Percentiles rank a stretch among this genome's conserved stretches.
phyloP scores from a whole-genome alignment of 2,797 vertebrate genomes.

The Smutsia temminckii region DNA sequence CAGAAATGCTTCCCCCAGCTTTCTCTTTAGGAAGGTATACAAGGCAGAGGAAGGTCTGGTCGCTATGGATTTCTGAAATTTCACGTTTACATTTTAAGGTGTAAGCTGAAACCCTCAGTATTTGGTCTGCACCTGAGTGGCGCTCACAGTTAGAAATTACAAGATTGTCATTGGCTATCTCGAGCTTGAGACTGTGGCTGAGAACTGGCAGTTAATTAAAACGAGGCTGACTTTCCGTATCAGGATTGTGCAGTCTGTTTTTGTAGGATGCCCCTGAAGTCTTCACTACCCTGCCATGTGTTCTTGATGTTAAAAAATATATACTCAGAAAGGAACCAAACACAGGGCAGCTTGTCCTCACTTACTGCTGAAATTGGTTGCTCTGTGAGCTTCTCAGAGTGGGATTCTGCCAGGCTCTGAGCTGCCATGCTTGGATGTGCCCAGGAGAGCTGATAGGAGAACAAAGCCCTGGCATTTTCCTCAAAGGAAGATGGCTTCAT shows the following conservation, averaged over 20 bases:
- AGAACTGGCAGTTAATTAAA: conserved; percentile 86
- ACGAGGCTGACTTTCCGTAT: conserved; percentile 85
- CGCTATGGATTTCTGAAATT: conserved; percentile 75
- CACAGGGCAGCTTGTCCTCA: conserved; percentile 82
- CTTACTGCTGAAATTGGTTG: conserved; percentile 77
- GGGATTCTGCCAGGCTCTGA: conserved; percentile 15
- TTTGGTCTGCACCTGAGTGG: conserved; percentile 80
- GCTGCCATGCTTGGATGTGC: background rate
- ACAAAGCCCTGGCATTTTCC: background rate
- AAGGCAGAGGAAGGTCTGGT: conserved; percentile 67
- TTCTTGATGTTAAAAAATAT: conserved; percentile 85
- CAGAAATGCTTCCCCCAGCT: background rate
- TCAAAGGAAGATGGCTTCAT: background rate
- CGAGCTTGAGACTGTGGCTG: conserved; percentile 83
- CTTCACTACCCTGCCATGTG: conserved; percentile 78
- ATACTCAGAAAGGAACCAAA: conserved; percentile 86
- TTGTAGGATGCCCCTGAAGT: conserved; percentile 82
- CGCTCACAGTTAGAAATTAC: conserved; percentile 81
- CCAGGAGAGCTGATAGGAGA: background rate
- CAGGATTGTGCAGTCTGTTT: conserved; percentile 83
- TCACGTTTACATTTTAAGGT: conserved; percentile 80
- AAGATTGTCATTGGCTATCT: conserved; percentile 82
- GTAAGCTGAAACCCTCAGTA: conserved; percentile 74
- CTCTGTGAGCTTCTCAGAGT: conserved; percentile 56
- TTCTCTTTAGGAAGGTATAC: conserved; percentile 67